Percentiles rank a stretch among this genome's conserved stretches.
Conservation (phyloP, 64 coral and sea anemone species). For the Actinia tenebrosa region DNA sequence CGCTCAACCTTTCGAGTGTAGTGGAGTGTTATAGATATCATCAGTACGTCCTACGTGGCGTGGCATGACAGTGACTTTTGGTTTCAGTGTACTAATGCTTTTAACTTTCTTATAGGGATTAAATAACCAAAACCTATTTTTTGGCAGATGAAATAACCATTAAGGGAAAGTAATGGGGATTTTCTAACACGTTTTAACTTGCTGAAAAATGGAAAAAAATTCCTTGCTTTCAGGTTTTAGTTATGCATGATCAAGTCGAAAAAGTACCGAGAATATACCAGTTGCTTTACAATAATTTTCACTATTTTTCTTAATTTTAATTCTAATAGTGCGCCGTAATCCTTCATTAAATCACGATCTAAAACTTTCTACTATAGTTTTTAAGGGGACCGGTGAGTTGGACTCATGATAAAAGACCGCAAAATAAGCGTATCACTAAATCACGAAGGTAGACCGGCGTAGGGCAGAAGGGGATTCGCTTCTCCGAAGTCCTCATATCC, state of each 20-base stretch:
- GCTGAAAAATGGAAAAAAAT: neutral
- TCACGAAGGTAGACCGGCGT: neutral
- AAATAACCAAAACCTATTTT: neutral
- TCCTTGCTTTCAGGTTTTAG: too few species aligned
- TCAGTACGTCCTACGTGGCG: neutral
- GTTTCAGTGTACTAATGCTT: constrained; percentile 11
- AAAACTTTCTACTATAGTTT: too few species aligned
- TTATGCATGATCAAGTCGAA: neutral
- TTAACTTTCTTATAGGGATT: neutral
- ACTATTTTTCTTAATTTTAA: too few species aligned
- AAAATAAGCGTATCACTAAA: too few species aligned
- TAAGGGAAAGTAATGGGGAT: neutral
- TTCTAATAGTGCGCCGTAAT: too few species aligned
- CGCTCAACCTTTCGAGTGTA: neutral
- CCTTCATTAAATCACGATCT: too few species aligned
- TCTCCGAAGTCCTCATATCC: neutral
- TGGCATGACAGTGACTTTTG: neutral
- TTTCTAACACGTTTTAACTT: neutral
- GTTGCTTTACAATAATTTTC: neutral
- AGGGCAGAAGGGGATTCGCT: neutral
- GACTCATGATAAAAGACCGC: too few species aligned
- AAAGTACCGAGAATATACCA: neutral
- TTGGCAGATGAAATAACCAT: neutral
- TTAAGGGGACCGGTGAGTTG: too few species aligned
- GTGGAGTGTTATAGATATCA: neutral